Evolutionary conservation across 2,797 vertebrate species (phyloP).

Genomic region (Pelochelys cantorii): DNA sequence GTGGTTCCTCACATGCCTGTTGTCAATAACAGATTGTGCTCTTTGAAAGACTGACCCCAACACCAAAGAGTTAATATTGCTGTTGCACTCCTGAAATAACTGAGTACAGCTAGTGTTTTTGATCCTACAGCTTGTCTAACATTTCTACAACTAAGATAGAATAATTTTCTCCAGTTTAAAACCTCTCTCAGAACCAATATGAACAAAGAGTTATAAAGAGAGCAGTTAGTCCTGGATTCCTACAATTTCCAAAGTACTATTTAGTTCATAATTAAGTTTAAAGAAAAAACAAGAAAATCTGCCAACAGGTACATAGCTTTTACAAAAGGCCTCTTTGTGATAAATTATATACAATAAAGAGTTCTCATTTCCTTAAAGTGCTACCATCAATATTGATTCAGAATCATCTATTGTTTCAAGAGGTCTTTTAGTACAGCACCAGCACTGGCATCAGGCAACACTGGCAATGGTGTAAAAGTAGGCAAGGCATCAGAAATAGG

Average conservation of each 20-base stretch:
- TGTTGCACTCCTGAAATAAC: background rate
- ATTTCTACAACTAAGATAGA: background rate
- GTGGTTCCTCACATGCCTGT: background rate
- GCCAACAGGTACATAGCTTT: slow-evolving; percentile 63
- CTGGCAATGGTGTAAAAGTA: slow-evolving; percentile 94
- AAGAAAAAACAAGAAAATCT: slow-evolving; percentile 53
- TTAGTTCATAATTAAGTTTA: slow-evolving; percentile 41
- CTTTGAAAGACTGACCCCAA: background rate
- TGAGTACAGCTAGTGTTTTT: background rate
- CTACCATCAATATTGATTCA: slow-evolving; percentile 43
- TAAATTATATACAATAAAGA: slow-evolving; percentile 73
- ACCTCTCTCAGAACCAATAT: slow-evolving; percentile 13
- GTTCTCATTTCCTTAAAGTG: slow-evolving; percentile 81
- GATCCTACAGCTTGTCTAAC: slow-evolving; percentile 11
- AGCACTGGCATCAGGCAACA: slow-evolving; percentile 89
- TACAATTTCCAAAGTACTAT: slow-evolving; percentile 52
- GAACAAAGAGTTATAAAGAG: slow-evolving; percentile 16
- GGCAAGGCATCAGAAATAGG: slow-evolving; percentile 92
- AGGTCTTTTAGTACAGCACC: slow-evolving; percentile 94
- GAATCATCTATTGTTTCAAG: slow-evolving; percentile 87
- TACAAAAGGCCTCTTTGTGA: slow-evolving; percentile 82
- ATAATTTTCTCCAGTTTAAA: slow-evolving; percentile 30
- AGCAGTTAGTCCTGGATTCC: slow-evolving; percentile 31
- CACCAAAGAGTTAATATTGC: background rate
- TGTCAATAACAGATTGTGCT: background rate